These are phyloP conservation scores for Drepanosiphum platanoidis DNA, from an alignment of 2,888 invertebrate genomes.

Conservation along the genomic window DNA sequence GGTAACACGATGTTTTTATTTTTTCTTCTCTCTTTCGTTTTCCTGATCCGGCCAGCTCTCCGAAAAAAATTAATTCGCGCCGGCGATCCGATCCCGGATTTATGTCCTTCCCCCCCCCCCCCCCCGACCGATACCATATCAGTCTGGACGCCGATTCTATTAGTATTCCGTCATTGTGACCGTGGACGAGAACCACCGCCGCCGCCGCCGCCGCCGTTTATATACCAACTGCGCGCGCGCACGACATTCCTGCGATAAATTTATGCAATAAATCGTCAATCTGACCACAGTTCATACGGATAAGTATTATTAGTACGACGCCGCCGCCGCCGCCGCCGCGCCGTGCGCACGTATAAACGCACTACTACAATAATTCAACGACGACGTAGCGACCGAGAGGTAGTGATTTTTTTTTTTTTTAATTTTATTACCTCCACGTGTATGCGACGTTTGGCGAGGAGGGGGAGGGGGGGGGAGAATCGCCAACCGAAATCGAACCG, in stretches of 20 bases:
- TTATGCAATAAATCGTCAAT: not conserved
- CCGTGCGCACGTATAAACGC: too few species aligned
- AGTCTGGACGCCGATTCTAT: not conserved
- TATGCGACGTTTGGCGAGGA: too few species aligned
- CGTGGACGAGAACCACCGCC: not conserved
- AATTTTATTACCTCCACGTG: too few species aligned
- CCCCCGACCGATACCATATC: not conserved
- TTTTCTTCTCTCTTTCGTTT: not conserved
- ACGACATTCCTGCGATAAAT: not conserved
- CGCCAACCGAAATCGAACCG: too few species aligned
- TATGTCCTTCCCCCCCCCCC: slow-evolving; percentile 12
- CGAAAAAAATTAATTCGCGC: slow-evolving; percentile 29
- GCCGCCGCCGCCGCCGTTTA: too few species aligned
- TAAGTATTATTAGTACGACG: not conserved
- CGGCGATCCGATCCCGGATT: slow-evolving; percentile 26
- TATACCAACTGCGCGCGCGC: not conserved
- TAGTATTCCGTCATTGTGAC: slow-evolving; percentile 4
- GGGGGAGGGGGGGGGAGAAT: too few species aligned
- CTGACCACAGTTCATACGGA: not conserved
- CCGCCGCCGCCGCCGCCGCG: too few species aligned
- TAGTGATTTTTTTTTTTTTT: too few species aligned
- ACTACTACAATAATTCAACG: too few species aligned
- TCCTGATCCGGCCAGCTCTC: not conserved
- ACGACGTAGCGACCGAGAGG: too few species aligned
- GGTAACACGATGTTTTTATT: slow-evolving; percentile 26